Conservation (phyloP, 2,797 vertebrate species). For the Lutjanus campechanus region DNA sequence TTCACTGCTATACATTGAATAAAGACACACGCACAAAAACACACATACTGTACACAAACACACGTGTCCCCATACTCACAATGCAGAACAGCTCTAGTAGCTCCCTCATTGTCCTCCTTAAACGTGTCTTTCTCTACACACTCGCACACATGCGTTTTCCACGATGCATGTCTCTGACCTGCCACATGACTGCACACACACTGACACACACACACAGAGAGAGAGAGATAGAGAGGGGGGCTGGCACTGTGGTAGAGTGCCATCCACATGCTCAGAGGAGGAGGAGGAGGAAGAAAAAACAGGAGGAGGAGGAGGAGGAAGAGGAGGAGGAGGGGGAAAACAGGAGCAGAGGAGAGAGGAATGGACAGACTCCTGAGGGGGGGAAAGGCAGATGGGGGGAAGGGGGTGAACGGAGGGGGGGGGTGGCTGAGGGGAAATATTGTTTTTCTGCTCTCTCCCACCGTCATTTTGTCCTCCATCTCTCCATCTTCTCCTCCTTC, state of each 20-base stretch:
- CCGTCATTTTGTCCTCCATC: conserved; percentile 44
- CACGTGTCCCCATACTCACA: conserved; percentile 74
- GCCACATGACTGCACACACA: conserved; percentile 77
- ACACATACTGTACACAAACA: conserved; percentile 43
- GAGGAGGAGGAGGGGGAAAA: conserved; percentile 13
- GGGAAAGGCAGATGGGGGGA: conserved; percentile 74
- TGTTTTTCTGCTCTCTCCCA: conserved; percentile 59
- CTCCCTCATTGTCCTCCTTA: conserved; percentile 85
- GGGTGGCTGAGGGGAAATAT: conserved; percentile 49
- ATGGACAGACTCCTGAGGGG: conserved; percentile 81
- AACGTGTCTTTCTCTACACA: conserved; percentile 74
- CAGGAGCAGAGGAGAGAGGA: conserved; percentile 69
- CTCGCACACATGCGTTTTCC: conserved; percentile 72
- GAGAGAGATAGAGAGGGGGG: conserved; percentile 27
- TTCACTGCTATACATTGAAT: conserved; percentile 29
- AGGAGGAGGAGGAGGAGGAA: conserved; percentile 21
- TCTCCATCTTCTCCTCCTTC: conserved; percentile 17
- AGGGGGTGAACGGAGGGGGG: conserved; percentile 61
- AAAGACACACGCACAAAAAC: conserved; percentile 53
- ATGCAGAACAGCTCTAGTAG: conserved; percentile 82
- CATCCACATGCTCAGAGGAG: conserved; percentile 66
- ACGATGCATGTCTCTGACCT: conserved; percentile 74
- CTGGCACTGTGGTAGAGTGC: conserved; percentile 69
- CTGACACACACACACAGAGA: conserved; percentile 34
- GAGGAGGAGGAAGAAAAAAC: conserved; percentile 42